Evolutionary conservation across 92 coral and sea anemone species (phyloP).

Genomic region (Porites rus): DNA sequence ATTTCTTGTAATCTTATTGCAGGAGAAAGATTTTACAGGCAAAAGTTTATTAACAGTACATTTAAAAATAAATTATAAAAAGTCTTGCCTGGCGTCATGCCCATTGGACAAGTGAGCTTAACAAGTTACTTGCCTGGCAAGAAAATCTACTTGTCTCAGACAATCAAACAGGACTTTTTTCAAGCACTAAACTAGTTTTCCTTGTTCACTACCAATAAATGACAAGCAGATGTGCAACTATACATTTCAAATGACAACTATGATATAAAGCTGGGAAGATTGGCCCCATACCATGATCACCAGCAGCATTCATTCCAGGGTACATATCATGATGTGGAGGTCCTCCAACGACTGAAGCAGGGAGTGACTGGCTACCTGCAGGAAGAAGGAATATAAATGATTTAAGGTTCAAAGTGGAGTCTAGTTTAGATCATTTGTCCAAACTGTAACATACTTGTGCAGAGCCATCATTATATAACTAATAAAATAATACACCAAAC

Average conservation of each 20-base stretch:
- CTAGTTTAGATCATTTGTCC: too few relatives aligned
- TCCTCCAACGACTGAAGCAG: slow-evolving; percentile 70
- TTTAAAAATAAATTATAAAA: too few relatives aligned
- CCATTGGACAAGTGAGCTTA: too few relatives aligned
- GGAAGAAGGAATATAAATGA: neutral
- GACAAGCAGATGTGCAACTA: neutral
- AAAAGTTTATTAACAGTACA: neutral
- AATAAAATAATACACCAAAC: too few relatives aligned
- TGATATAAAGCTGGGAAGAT: slow-evolving; percentile 61
- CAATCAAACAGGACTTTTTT: neutral
- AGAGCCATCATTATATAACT: too few relatives aligned
- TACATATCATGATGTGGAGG: slow-evolving; percentile 75
- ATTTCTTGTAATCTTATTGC: neutral
- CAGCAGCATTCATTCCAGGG: slow-evolving; percentile 65
- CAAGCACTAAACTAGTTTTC: neutral
- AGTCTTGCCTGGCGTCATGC: too few relatives aligned
- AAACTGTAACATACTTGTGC: too few relatives aligned
- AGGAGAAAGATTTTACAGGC: neutral
- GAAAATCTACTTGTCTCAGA: too few relatives aligned
- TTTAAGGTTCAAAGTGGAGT: too few relatives aligned
- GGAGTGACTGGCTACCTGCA: slow-evolving; percentile 79
- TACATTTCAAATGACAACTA: too few relatives aligned
- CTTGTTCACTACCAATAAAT: neutral
- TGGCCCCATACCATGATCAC: slow-evolving; percentile 69
- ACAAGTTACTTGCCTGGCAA: too few relatives aligned